These are phyloP conservation scores for Vanessa atalanta DNA, from an alignment of 1,140 invertebrate species.

Conservation along the genomic window DNA sequence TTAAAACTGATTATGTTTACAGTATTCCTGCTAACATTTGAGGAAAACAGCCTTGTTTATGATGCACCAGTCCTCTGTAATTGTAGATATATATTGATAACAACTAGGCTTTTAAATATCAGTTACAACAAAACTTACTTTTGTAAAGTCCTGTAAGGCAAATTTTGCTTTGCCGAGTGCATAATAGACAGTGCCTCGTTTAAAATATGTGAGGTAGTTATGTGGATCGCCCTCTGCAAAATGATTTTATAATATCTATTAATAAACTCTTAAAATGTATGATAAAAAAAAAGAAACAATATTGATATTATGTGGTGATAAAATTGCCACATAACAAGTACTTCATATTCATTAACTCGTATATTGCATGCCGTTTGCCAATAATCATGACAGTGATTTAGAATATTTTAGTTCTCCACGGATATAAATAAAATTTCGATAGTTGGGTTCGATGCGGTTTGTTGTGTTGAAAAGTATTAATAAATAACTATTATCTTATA, in stretches of 20 bases:
- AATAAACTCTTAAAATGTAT: too few relatives aligned
- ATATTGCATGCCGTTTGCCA: neutral
- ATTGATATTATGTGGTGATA: too few relatives aligned
- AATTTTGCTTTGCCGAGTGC: constrained; percentile 97
- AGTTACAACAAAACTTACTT: constrained; percentile 46
- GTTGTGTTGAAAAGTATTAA: neutral
- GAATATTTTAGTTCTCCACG: constrained; percentile 6
- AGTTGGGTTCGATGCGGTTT: neutral
- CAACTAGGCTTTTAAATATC: neutral
- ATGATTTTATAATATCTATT: too few relatives aligned
- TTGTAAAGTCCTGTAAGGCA: constrained; percentile 95
- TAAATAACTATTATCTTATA: neutral
- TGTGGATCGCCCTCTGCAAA: constrained; percentile 94
- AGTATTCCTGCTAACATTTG: too few relatives aligned
- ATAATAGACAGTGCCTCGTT: constrained; percentile 97
- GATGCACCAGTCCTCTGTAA: too few relatives aligned
- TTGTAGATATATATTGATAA: neutral
- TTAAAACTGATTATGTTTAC: neutral
- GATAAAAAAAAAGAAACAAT: too few relatives aligned
- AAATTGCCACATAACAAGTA: too few relatives aligned
- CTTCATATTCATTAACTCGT: neutral
- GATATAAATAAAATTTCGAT: constrained; percentile 5
- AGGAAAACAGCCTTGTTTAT: too few relatives aligned
- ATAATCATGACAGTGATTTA: constrained; percentile 25
- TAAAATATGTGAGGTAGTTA: constrained; percentile 97